These are phyloP conservation scores for Pseudorhiza aurosa DNA, from an alignment of 30 jellyfish, hydroid and myxozoan genomes.

Conservation along the genomic window DNA sequence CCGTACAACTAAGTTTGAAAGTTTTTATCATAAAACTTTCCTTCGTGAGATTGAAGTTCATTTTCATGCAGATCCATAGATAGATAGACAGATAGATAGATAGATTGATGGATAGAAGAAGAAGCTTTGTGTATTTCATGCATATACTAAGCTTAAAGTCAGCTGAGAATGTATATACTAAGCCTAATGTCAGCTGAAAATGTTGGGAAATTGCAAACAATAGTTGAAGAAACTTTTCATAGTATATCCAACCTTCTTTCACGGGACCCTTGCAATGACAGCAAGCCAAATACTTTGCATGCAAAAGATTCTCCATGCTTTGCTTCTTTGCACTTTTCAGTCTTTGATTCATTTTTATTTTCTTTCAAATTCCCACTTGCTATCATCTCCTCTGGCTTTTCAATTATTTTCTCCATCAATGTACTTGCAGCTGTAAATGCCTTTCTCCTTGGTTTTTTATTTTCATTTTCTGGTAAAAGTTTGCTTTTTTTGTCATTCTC, in stretches of 20 bases:
- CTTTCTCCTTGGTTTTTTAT: not conserved
- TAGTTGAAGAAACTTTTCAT: too few relatives aligned
- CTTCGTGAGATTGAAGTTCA: too few relatives aligned
- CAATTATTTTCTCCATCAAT: conserved; percentile 1
- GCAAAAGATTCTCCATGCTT: conserved; percentile 52
- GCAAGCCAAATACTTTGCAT: conserved; percentile 74
- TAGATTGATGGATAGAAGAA: too few relatives aligned
- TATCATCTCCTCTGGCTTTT: not conserved
- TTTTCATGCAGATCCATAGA: too few relatives aligned
- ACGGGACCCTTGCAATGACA: conserved; percentile 73
- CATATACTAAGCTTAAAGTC: too few relatives aligned
- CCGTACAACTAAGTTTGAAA: too few relatives aligned
- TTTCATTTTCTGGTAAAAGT: not conserved
- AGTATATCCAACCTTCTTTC: conserved; percentile 69
- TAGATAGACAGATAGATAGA: too few relatives aligned
- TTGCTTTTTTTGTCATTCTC: not conserved
- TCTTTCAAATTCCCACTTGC: not conserved
- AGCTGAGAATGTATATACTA: too few relatives aligned
- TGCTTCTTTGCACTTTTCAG: not conserved
- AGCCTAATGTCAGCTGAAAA: too few relatives aligned
- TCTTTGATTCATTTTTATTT: not conserved
- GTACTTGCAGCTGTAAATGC: not conserved
- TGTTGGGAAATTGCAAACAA: too few relatives aligned
- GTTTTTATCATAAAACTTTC: too few relatives aligned
- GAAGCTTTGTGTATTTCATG: too few relatives aligned